Conservation (phyloP, 92 coral and sea anemone species). For the Parazoanthus swiftii region DNA sequence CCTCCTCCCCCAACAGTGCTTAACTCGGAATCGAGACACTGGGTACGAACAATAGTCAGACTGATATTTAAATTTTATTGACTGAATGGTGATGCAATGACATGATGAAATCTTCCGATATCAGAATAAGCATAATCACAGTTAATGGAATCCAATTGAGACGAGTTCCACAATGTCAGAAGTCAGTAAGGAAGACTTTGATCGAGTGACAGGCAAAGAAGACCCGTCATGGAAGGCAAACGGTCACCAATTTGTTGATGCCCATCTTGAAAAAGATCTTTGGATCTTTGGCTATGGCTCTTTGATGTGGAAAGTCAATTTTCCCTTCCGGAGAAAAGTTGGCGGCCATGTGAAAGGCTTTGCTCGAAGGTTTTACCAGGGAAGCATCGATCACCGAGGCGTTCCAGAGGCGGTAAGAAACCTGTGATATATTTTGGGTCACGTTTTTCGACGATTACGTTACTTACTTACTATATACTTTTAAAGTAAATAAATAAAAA, state of each 20-base stretch:
- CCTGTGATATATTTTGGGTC: background rate
- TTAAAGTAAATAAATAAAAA: too few relatives aligned
- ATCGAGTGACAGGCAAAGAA: background rate
- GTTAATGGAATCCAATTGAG: background rate
- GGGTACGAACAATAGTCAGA: too few relatives aligned
- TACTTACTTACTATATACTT: too few relatives aligned
- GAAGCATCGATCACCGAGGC: conserved; percentile 83
- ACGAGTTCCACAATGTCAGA: conserved; percentile 13
- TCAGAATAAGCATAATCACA: too few relatives aligned
- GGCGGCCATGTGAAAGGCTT: conserved; percentile 73
- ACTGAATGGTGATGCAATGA: too few relatives aligned
- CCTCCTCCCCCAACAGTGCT: too few relatives aligned
- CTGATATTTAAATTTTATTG: too few relatives aligned
- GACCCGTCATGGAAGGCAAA: conserved; percentile 40
- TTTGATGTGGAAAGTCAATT: conserved; percentile 72
- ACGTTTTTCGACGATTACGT: too few relatives aligned
- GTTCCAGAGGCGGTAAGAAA: conserved; percentile 65
- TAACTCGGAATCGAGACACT: too few relatives aligned
- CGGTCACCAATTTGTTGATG: conserved; percentile 32
- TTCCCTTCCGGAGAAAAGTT: conserved; percentile 63
- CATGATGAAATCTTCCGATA: too few relatives aligned
- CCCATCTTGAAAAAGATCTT: conserved; percentile 34
- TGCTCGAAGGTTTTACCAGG: conserved; percentile 72
- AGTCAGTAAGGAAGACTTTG: background rate
- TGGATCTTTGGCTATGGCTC: conserved; percentile 91